Evolutionary conservation across 2,113 vertebrate genomes (phyloP).

Genomic region (Oncorhynchus tshawytscha): DNA sequence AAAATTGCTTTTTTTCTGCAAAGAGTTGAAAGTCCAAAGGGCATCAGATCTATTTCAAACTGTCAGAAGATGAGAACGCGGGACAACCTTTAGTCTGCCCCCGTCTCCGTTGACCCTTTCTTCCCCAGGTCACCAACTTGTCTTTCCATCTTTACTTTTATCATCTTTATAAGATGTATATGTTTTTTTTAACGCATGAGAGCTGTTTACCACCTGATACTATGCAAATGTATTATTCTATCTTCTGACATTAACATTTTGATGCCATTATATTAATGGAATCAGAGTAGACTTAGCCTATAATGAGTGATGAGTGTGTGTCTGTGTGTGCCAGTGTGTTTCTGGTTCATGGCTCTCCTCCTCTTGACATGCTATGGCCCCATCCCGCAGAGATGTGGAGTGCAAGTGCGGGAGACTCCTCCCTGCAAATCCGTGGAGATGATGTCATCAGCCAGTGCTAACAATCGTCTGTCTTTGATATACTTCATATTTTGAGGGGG

Average conservation of each 20-base stretch:
- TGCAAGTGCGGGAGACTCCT: conserved; percentile 20
- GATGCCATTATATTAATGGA: not conserved
- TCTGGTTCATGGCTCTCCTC: conserved; percentile 6
- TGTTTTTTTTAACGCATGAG: not conserved
- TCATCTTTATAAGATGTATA: not conserved
- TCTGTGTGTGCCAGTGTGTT: not conserved
- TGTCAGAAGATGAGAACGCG: conserved; percentile 52
- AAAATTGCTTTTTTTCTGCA: conserved; percentile 66
- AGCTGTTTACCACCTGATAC: not conserved
- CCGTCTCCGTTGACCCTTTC: conserved; percentile 11
- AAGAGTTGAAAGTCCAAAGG: conserved; percentile 71
- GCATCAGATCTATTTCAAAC: conserved; percentile 76
- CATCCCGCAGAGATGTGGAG: conserved; percentile 41
- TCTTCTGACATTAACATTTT: not conserved
- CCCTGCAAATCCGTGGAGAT: conserved; percentile 20
- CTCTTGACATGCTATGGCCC: conserved; percentile 29
- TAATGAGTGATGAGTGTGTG: not conserved
- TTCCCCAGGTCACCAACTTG: not conserved
- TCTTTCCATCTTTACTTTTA: not conserved
- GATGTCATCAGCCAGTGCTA: not conserved
- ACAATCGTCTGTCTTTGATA: conserved; percentile 16
- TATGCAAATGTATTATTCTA: not conserved
- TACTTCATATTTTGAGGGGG: conserved; percentile 26
- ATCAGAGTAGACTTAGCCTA: not conserved
- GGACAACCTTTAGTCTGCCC: conserved; percentile 31